These are phyloP conservation scores for Dinomys branickii DNA, from an alignment of 2,113 vertebrate genomes.

Conservation along the genomic window DNA sequence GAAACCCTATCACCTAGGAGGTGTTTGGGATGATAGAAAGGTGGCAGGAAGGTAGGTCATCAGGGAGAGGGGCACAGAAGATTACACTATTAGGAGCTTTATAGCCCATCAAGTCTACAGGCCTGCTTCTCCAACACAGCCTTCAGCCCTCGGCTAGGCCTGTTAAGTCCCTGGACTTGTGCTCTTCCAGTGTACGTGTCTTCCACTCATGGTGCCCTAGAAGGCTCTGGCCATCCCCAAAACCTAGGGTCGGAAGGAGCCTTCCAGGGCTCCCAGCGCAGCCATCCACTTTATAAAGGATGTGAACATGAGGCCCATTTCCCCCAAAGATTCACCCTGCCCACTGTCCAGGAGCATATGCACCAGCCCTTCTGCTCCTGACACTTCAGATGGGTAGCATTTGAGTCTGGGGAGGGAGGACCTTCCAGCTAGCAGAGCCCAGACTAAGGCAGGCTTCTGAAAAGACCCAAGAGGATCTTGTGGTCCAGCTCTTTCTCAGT, in stretches of 20 bases:
- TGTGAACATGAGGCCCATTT: not conserved
- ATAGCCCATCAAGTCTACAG: not conserved
- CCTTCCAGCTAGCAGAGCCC: not conserved
- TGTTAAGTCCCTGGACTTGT: not conserved
- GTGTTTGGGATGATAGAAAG: not conserved
- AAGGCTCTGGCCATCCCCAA: not conserved
- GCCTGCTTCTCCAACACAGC: not conserved
- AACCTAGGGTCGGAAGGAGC: not conserved
- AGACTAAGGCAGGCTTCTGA: conserved; percentile 7
- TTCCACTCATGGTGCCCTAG: not conserved
- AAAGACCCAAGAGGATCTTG: not conserved
- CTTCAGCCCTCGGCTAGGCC: conserved; percentile 1
- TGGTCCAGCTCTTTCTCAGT: not conserved
- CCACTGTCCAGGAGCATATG: not conserved
- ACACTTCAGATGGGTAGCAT: not conserved
- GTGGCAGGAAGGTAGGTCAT: not conserved
- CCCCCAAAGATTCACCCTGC: not conserved
- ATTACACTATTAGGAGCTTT: not conserved
- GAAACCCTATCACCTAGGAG: not conserved
- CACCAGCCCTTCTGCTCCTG: not conserved
- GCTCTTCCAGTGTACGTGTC: not conserved
- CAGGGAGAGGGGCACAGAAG: not conserved
- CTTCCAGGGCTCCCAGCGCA: not conserved
- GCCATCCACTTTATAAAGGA: not conserved
- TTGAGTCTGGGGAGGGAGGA: not conserved